Base-by-base conservation (phyloP, 2,888 invertebrate genomes). In the Synergus itoensis region DNA sequence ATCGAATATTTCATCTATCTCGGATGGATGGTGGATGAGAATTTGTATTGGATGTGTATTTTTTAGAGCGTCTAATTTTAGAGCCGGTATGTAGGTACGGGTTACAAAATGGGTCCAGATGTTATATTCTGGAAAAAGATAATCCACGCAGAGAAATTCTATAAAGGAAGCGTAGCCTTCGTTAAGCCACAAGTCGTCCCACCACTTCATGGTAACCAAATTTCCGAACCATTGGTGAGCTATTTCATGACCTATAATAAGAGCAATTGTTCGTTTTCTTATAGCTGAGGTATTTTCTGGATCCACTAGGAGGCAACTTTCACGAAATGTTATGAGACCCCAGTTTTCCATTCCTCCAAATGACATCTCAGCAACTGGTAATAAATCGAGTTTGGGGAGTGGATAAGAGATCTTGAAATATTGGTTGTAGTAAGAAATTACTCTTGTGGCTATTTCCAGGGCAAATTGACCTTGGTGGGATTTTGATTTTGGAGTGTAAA, bases 151-250 rank as follows among this genome's bases (percentile, higher is more conserved):
- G 9, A 99, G 94, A 90, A 97, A 98, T 92, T 99, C 98, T 67
- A 98, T 97, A 94, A 99, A 99, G 0, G 98, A 96, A 0, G 99
- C 99, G 93, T 98, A 98, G 1, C 98, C 99, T 92, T 99, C 99
- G 92, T 99, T 99, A 60, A 99, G 93, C 99, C 99, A 99, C 48
- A 97, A 93, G 93, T 98, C 97, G 4, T 98, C 98, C 98, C 98
- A 98, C 98, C 98, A 98, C 92, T 98, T 98, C 98, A 99, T 99
- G 28, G 99, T 99, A 1, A 99, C 99, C 69, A 99, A 94, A 92
- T 99, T 99, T 14, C 99, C 99, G 93, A 99, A 99, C 99, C 99
- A 99, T 92, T 99, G 98, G 92, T 99, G 99, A 9, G 98, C 98
- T 77, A 99, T 93, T 92, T 99, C 99, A 92, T 99, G 99, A 0